Percentiles rank a stretch among this genome's conserved stretches.
These are phyloP conservation scores for Drosophila stalkeri DNA, from an alignment of 2,888 invertebrate genomes.

Conservation along the genomic window DNA sequence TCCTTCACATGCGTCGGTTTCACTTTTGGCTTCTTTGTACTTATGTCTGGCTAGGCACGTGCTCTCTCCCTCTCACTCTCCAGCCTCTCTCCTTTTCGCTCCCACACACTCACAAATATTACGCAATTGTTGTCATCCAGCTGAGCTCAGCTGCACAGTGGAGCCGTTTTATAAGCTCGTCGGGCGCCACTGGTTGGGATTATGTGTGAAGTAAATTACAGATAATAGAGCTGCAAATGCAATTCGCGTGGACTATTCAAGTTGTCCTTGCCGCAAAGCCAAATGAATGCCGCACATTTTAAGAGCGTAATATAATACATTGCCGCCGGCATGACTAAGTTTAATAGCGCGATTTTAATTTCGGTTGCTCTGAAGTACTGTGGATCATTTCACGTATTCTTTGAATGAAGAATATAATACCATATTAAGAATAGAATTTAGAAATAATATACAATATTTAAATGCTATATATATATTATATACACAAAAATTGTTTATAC, in stretches of 20 bases:
- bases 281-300: constrained; percentile 24
- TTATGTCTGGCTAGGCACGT: constrained; percentile 30
- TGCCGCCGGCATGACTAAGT: not conserved
- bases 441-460: too few relatives aligned
- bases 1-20: constrained; percentile 27
- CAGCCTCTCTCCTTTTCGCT: not conserved
- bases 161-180: constrained; percentile 40
- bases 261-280: constrained; percentile 27
- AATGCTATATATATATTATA: too few relatives aligned
- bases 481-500: too few relatives aligned
- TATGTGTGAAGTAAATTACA: constrained; percentile 47
- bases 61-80: not conserved
- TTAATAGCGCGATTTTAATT: not conserved
- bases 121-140: constrained; percentile 64
- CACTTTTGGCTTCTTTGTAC: constrained; percentile 36
- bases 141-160: constrained; percentile 27
- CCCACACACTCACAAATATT: constrained; percentile 24
- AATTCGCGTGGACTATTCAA: constrained; percentile 31
- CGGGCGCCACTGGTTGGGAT: constrained; percentile 22
- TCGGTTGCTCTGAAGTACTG: not conserved
- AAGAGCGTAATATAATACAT: constrained; percentile 21
- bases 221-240: constrained; percentile 22
- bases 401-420: too few relatives aligned
- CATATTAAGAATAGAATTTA: too few relatives aligned
- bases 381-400: too few relatives aligned